A percentile compares a stretch with the other conserved stretches of the same genome.
Evolutionary conservation across 2,113 vertebrate species (phyloP).

Genomic region (Indicator maculatus): DNA sequence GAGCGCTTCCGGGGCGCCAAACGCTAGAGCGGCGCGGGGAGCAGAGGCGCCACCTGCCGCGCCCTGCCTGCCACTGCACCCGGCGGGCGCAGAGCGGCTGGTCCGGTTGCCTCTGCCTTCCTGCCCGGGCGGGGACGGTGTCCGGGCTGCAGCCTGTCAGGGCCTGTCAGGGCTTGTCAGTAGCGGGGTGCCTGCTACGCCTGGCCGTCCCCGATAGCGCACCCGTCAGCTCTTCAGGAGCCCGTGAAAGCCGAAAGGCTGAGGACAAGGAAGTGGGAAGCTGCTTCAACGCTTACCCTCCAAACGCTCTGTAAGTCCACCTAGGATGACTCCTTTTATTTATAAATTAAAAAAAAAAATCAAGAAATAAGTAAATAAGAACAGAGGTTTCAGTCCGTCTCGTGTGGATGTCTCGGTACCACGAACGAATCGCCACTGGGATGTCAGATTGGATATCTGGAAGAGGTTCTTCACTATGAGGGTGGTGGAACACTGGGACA

Average conservation of each 20-base stretch:
- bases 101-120: too few species aligned
- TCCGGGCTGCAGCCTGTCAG: accelerated
- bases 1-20: background rate
- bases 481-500: too few species aligned
- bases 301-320: accelerated
- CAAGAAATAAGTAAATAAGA: too few species aligned
- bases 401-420: accelerated
- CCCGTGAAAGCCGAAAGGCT: accelerated
- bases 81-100: background rate
- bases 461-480: too few species aligned
- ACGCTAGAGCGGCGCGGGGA: background rate
- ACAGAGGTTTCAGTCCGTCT: background rate
- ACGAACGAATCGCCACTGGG: accelerated
- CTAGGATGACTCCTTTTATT: background rate
- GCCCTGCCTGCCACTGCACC: accelerated
- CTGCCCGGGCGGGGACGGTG: background rate
- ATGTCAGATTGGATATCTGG: accelerated
- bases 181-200: background rate
- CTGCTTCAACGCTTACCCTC: accelerated
- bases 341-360: too few species aligned
- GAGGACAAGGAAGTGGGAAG: accelerated
- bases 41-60: background rate
- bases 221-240: accelerated
- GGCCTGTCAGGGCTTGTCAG: too few species aligned
- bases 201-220: too few species aligned